Evolutionary conservation across 2,888 invertebrate genomes (phyloP), one percentile per base, ranked within the genome.

Genomic region (Leptopterna dolabrata): DNA sequence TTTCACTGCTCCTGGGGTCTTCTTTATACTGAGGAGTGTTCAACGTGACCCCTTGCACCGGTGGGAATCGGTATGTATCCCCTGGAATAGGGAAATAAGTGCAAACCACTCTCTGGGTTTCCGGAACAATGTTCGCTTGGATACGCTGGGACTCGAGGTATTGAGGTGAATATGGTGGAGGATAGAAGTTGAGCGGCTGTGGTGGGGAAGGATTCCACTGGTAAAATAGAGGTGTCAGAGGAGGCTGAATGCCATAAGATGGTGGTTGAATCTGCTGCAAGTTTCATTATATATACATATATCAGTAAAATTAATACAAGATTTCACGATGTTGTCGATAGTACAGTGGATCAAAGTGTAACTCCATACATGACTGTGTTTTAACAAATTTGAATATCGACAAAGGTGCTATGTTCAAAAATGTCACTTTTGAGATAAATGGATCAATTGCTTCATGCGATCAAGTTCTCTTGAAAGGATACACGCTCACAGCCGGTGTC

Each of bases 11-110:
- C 14, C 45, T 43, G 19, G 78, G 78, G 45, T 45, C 78, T 45
- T 19, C 78, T n/a, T 78, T 45, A 0, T 2, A 13, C 19, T 41
- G n/a, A 1, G 73, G 30, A 30, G 73, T 11, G 11, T 3, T 19
- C 13, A 36, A 73, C 19, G 85, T 73, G 0, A 85, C 85, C 14
- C 85, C 85, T 24, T 41, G 36, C 30, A 85, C 85, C n/a, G 76
- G 73, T 3, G 16, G 87, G 41, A 90, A 90, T 55, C 91, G 91
- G 51, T 90, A 90, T 29, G 73, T 1, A 0, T 89, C n/a, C 14
- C 76, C 85, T 1, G 85, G 85, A 13, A 85, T 36, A 3, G 85
- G 85, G 14, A 85, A 27, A 41, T 55, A 85, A 41, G 73, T 73
- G 73, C 85, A 85, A 30, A 71, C n/a, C 16, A 70, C 41, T 36